Conservation (phyloP, 2,797 vertebrate species). For the Mormyrus hasselquistii region DNA sequence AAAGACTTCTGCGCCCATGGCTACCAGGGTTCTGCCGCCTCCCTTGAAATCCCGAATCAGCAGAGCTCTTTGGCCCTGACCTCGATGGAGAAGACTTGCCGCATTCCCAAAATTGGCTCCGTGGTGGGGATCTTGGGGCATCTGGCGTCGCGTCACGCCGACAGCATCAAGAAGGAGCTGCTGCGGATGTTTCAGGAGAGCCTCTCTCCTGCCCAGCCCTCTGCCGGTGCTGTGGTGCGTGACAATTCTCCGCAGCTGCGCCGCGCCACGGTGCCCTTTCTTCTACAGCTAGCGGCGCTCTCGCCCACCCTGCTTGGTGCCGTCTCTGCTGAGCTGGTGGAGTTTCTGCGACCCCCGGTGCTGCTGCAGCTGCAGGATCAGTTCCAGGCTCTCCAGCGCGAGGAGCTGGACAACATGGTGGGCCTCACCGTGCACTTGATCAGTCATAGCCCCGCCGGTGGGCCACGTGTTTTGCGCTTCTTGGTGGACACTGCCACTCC, state of each 20-base stretch:
- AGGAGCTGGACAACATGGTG: constrained; percentile 84
- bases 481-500: constrained; percentile 84
- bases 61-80: constrained; percentile 48
- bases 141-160: constrained; percentile 77
- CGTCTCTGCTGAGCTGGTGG: constrained; percentile 78
- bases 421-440: constrained; percentile 80
- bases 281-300: constrained; percentile 84
- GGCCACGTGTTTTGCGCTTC: constrained; percentile 76
- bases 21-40: constrained; percentile 43
- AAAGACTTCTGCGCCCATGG: constrained; percentile 88
- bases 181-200: constrained; percentile 90
- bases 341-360: constrained; percentile 70
- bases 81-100: constrained; percentile 58
- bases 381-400: constrained; percentile 69
- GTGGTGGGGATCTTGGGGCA: constrained; percentile 92
- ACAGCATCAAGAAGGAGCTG: constrained; percentile 86
- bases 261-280: constrained; percentile 78
- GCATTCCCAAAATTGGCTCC: constrained; percentile 85
- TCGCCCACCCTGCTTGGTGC: constrained; percentile 79
- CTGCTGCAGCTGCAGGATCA: constrained; percentile 82
- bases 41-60: constrained; percentile 33
- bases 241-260: constrained; percentile 68
- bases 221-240: constrained; percentile 54
- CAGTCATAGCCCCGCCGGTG: constrained; percentile 81
- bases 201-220: constrained; percentile 55